Conservation (phyloP, 2,888 invertebrate species). For the Tenthredo livida region DNA sequence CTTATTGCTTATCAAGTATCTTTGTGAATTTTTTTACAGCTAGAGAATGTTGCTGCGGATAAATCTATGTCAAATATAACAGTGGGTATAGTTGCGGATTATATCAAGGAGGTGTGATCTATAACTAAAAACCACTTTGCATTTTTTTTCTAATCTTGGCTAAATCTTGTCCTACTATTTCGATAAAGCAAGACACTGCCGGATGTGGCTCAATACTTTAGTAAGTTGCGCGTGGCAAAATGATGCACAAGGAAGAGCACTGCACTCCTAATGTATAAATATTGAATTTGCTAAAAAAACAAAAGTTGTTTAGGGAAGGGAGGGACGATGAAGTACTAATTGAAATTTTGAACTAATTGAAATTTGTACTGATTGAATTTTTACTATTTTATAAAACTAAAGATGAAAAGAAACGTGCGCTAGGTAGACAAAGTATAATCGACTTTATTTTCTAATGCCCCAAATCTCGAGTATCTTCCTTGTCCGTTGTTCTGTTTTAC, state of each 20-base stretch:
- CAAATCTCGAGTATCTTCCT: conserved; percentile 60
- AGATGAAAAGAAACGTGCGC: background rate
- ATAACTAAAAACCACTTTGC: conserved; percentile 51
- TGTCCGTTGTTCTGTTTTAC: conserved; percentile 69
- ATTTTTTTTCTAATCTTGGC: conserved; percentile 51
- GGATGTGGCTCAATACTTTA: conserved; percentile 74
- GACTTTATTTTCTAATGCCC: conserved; percentile 46
- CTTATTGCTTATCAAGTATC: background rate
- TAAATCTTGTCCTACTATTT: conserved; percentile 59
- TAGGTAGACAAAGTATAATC: conserved; percentile 5
- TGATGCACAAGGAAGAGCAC: conserved; percentile 67
- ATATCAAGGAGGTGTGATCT: conserved; percentile 68
- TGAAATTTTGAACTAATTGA: conserved; percentile 9
- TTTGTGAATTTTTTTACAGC: conserved; percentile 65
- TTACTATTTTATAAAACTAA: conserved; percentile 36
- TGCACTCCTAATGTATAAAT: conserved; percentile 32
- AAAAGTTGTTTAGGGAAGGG: background rate
- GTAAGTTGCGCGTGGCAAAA: conserved; percentile 68
- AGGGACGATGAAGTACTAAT: background rate
- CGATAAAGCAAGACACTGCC: conserved; percentile 71
- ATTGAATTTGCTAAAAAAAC: background rate
- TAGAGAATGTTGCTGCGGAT: conserved; percentile 69
- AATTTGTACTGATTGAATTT: conserved; percentile 5
- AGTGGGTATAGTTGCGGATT: conserved; percentile 68
- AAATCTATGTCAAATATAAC: conserved; percentile 72